Base-by-base conservation (phyloP, 2,888 invertebrate species). In the Dioctria rufipes region DNA sequence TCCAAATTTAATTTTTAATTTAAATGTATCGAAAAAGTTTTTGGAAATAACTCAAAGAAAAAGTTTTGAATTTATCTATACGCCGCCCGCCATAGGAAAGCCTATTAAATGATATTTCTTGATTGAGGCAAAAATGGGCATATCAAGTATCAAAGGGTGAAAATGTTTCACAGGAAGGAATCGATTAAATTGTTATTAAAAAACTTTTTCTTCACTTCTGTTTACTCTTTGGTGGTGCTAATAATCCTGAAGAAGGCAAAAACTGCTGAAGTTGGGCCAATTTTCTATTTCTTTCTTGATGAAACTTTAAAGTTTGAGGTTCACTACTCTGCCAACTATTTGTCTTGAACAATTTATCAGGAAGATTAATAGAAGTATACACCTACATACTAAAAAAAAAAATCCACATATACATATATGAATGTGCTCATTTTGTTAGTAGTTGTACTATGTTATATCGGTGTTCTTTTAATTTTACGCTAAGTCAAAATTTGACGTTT, bases 21-120 rank as follows among this genome's bases (percentile, higher is more conserved):
- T 82, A 82, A 80, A 82, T 82, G 82, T 82, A 82, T 82, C 79
- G 82, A 82, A 82, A 82, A 82, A 82, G 79, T 82, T 82, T 82
- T 3, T 37, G 69, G 37, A 25, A n/a, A 54, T 11, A 4, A 54
- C 11, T n/a, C 11, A 4, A 11, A 4, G 11, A 11, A n/a, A 54
- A 54, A n/a, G 6, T 54, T 11, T 6, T n/a, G 49, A 54, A 4
- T 54, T 3, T 54, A 54, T 54, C 54, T 11, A 25, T 25, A 25
- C 2, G 25, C 25, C 25, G 46, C 42, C 65, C 11, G 6, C 11
- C 65, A 5, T 11, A 67, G 25, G 25, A 46, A 43, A 39, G 39
- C 60, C 58, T 73, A 73, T 73, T 73, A 73, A 73, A 73, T 73
- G 42, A 73, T 73, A 60, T 60, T 58, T 40, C 9, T 6, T 6